A percentile compares a stretch with the other conserved stretches of the same genome.
phyloP scores from a whole-genome alignment of 2,797 vertebrate species.

The Xyrichtys novacula region DNA sequence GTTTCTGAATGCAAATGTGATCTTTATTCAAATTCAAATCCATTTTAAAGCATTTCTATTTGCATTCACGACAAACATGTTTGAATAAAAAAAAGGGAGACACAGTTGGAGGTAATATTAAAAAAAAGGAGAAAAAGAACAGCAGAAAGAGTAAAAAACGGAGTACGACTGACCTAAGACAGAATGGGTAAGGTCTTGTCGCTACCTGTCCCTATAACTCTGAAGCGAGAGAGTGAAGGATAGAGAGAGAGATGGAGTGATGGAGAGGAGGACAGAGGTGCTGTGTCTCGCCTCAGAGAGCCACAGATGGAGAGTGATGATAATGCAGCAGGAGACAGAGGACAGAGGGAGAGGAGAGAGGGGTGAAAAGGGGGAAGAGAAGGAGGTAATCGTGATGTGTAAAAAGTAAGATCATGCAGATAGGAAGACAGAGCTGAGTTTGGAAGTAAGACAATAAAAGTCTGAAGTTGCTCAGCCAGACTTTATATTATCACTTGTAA shows the following conservation, averaged over 20 bases:
- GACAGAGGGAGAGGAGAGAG: constrained; percentile 24
- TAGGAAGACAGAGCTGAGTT: constrained; percentile 20
- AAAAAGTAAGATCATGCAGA: constrained; percentile 4
- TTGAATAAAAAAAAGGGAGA: constrained; percentile 2
- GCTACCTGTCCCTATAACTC: constrained; percentile 48
- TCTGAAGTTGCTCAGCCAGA: background rate
- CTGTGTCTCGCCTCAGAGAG: constrained; percentile 68
- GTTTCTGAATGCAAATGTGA: no score
- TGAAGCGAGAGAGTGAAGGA: constrained; percentile 53
- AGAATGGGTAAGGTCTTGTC: constrained; percentile 48
- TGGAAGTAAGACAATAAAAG: background rate
- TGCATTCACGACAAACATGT: constrained; percentile 5
- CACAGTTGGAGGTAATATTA: background rate
- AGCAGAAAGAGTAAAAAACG: constrained; percentile 4
- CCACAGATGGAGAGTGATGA: constrained; percentile 71
- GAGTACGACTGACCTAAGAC: background rate
- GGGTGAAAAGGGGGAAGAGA: constrained; percentile 12
- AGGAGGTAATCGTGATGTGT: background rate
- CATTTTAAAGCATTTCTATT: constrained; percentile 3
- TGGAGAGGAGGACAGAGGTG: constrained; percentile 62
- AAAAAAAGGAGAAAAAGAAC: background rate
- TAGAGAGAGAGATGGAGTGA: constrained; percentile 58
- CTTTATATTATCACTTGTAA: no score
- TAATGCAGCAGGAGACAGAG: constrained; percentile 66
- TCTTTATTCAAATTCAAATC: no score